Conservation (phyloP, 2,888 invertebrate species). For the Perizoma affinitatum region DNA sequence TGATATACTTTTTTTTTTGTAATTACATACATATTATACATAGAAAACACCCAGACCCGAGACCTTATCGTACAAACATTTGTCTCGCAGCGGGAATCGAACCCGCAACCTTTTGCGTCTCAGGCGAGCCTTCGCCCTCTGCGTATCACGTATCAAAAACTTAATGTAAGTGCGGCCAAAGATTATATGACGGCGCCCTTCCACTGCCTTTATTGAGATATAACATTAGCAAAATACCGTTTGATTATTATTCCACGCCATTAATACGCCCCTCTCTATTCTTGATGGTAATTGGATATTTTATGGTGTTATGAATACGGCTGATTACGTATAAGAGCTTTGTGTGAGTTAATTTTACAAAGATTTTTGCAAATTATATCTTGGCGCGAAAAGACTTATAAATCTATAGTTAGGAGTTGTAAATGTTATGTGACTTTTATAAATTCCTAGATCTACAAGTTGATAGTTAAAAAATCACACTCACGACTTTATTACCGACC, state of each 20-base stretch:
- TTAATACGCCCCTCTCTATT: slow-evolving; percentile 52
- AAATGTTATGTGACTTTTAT: slow-evolving; percentile 73
- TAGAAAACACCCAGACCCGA: too few species aligned
- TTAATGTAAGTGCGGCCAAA: slow-evolving; percentile 20
- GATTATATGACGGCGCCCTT: slow-evolving; percentile 32
- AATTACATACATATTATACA: too few species aligned
- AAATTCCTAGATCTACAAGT: slow-evolving; percentile 70
- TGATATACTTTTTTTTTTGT: too few species aligned
- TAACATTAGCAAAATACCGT: slow-evolving; percentile 48
- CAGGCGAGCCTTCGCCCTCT: too few species aligned
- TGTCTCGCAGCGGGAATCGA: too few species aligned
- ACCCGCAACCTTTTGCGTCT: too few species aligned
- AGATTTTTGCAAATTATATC: slow-evolving; percentile 76
- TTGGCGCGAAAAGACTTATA: slow-evolving; percentile 69
- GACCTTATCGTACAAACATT: too few species aligned
- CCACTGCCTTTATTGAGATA: slow-evolving; percentile 38
- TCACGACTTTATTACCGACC: too few species aligned
- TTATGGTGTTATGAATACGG: slow-evolving; percentile 65
- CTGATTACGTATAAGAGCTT: slow-evolving; percentile 64
- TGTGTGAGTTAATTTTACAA: slow-evolving; percentile 70
- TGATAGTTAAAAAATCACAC: too few species aligned
- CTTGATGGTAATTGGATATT: slow-evolving; percentile 65
- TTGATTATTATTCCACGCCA: slow-evolving; percentile 65
- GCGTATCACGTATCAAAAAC: too few species aligned
- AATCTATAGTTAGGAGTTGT: slow-evolving; percentile 78